Percentiles rank a stretch among this genome's conserved stretches.
Conservation (phyloP, 2,797 vertebrate species). For the Siniperca undulata region DNA sequence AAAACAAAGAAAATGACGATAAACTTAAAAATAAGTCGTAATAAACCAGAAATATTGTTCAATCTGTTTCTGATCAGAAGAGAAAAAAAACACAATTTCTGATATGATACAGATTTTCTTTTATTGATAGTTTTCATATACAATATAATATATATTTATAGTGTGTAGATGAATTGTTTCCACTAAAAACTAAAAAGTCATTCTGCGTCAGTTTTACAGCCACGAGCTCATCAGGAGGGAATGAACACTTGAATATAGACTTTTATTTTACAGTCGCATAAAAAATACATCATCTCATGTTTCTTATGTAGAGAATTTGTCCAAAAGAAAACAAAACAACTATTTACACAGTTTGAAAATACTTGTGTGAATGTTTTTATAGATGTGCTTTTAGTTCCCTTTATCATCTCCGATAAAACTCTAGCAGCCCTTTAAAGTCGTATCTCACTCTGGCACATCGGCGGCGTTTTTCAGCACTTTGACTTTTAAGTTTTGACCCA, state of each 20-base stretch:
- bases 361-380: conserved; percentile 57
- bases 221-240: conserved; percentile 70
- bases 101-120: conserved; percentile 67
- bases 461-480: background rate
- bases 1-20: too few species aligned
- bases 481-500: background rate
- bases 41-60: too few species aligned
- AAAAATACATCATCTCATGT: conserved; percentile 81
- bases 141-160: conserved; percentile 76
- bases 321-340: conserved; percentile 46
- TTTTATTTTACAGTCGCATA: conserved; percentile 76
- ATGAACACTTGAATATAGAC: conserved; percentile 78
- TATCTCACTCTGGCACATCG: conserved; percentile 18
- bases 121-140: conserved; percentile 82
- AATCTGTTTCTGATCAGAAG: background rate
- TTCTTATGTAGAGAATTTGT: conserved; percentile 68
- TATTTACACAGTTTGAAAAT: conserved; percentile 80
- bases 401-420: conserved; percentile 36
- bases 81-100: conserved; percentile 13
- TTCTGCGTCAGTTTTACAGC: conserved; percentile 69
- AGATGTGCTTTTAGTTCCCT: conserved; percentile 75
- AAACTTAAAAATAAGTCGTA: too few species aligned
- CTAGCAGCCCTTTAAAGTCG: conserved; percentile 52
- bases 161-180: conserved; percentile 68
- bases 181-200: conserved; percentile 69